Percentiles rank a stretch among this genome's conserved stretches.
phyloP scores from a whole-genome alignment of 1,140 invertebrate genomes.

The Sycobia sp. region DNA sequence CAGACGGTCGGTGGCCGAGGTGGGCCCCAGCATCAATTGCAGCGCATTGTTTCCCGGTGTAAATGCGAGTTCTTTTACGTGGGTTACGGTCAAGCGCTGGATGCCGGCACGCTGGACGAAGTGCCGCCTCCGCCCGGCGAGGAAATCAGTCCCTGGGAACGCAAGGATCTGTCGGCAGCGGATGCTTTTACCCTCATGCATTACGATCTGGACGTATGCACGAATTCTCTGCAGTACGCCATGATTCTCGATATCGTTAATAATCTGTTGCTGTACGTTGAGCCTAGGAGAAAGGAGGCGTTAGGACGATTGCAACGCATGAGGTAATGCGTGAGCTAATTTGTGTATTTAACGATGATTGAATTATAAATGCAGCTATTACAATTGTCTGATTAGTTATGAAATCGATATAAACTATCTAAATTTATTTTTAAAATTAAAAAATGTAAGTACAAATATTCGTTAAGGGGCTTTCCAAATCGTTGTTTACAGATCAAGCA shows the following conservation, averaged over 20 bases:
- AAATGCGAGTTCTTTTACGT: slow-evolving; percentile 98
- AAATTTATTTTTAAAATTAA: too few relatives aligned
- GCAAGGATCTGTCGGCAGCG: slow-evolving; percentile 79
- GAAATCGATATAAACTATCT: too few relatives aligned
- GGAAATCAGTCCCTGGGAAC: slow-evolving; percentile 75
- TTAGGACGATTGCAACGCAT: slow-evolving; percentile 87
- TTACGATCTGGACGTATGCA: slow-evolving; percentile 96
- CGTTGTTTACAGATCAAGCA: too few relatives aligned
- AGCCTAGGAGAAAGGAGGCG: slow-evolving; percentile 91
- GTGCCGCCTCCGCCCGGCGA: slow-evolving; percentile 73
- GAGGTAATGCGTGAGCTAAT: too few relatives aligned
- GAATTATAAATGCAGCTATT: too few relatives aligned
- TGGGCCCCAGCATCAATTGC: slow-evolving; percentile 71
- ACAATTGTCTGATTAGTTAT: too few relatives aligned
- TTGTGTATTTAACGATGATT: too few relatives aligned
- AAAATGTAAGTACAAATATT: too few relatives aligned
- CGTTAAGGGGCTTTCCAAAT: too few relatives aligned
- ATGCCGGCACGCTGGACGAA: slow-evolving; percentile 69
- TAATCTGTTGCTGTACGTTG: slow-evolving; percentile 94
- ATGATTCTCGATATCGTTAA: slow-evolving; percentile 98
- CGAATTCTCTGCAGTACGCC: slow-evolving; percentile 93
- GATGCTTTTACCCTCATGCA: slow-evolving; percentile 98
- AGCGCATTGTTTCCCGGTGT: slow-evolving; percentile 95
- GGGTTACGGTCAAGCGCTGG: slow-evolving; percentile 85
- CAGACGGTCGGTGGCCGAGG: slow-evolving; percentile 87